A percentile compares a stretch with the other conserved stretches of the same genome.
Conservation (phyloP, 2,797 vertebrate genomes). For the Thaleichthys pacificus region DNA sequence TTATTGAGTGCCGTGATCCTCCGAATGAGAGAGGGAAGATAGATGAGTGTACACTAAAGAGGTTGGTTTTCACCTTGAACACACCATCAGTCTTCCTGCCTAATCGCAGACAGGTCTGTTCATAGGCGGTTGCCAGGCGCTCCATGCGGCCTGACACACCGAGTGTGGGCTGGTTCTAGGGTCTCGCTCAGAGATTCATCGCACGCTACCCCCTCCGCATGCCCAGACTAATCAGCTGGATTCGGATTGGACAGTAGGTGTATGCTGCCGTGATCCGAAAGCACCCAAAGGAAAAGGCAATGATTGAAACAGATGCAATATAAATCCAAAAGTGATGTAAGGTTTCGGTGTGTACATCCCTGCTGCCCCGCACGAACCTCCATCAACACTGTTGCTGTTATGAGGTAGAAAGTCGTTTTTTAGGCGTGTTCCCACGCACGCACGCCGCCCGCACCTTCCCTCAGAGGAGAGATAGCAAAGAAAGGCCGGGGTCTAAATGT, state of each 20-base stretch:
- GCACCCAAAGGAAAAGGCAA: not conserved
- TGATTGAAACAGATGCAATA: not conserved
- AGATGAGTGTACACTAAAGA: slow-evolving; percentile 57
- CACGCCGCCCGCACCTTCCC: slow-evolving; percentile 29
- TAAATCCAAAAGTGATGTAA: not conserved
- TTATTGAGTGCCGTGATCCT: slow-evolving; percentile 37
- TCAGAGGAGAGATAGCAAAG: slow-evolving; percentile 24
- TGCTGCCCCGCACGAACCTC: not conserved
- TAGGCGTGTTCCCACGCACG: not conserved
- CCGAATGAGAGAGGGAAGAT: slow-evolving; percentile 55
- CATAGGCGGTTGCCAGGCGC: slow-evolving; percentile 47
- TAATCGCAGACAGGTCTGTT: slow-evolving; percentile 58
- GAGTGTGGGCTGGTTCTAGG: slow-evolving; percentile 28
- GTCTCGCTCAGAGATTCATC: slow-evolving; percentile 44
- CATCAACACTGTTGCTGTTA: not conserved
- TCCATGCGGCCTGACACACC: slow-evolving; percentile 14
- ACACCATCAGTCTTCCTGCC: slow-evolving; percentile 70
- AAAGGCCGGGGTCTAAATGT: slow-evolving; percentile 32
- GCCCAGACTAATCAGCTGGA: not conserved
- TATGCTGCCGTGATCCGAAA: not conserved
- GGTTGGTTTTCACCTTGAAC: slow-evolving; percentile 74
- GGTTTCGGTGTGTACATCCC: not conserved
- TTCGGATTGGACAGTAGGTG: not conserved
- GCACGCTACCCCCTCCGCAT: slow-evolving; percentile 20
- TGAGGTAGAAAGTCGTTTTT: not conserved